phyloP scores from a whole-genome alignment of 1,140 invertebrate genomes.

The Temnothorax nylanderi region DNA sequence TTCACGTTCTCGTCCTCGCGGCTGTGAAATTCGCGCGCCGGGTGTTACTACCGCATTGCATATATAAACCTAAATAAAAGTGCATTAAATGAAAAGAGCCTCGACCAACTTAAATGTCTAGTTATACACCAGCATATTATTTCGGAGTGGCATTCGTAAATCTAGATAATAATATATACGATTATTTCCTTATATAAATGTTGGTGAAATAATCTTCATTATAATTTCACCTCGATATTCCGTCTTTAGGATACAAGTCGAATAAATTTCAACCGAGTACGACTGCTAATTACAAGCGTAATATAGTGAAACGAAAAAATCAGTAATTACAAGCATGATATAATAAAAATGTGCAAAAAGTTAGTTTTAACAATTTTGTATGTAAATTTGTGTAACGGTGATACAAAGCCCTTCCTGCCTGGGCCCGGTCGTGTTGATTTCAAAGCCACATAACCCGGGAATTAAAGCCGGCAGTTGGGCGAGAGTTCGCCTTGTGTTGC shows the following conservation, averaged over 20 bases:
- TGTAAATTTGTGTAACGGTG: constrained; percentile 46
- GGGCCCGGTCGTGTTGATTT: constrained; percentile 36
- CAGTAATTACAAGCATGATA: background rate
- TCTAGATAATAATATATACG: background rate
- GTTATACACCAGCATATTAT: background rate
- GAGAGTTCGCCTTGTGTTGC: constrained; percentile 40
- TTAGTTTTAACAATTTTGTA: constrained; percentile 43
- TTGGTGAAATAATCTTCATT: background rate
- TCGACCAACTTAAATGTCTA: background rate
- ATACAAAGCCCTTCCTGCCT: constrained; percentile 16
- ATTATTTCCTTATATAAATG: background rate
- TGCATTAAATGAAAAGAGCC: background rate
- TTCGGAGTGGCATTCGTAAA: background rate
- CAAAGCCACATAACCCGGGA: constrained; percentile 40
- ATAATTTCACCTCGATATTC: background rate
- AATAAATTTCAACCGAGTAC: background rate
- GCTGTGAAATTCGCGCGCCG: constrained; percentile 19
- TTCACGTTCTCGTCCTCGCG: constrained; percentile 16
- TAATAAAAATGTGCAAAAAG: constrained; percentile 7
- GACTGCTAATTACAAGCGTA: background rate
- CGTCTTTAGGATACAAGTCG: background rate
- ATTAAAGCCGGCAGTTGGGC: constrained; percentile 41
- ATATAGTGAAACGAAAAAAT: background rate
- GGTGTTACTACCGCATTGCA: background rate
- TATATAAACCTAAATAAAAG: constrained; percentile 44